phyloP scores from a whole-genome alignment of 2,888 invertebrate genomes.

The Liposcelis brunnea region DNA sequence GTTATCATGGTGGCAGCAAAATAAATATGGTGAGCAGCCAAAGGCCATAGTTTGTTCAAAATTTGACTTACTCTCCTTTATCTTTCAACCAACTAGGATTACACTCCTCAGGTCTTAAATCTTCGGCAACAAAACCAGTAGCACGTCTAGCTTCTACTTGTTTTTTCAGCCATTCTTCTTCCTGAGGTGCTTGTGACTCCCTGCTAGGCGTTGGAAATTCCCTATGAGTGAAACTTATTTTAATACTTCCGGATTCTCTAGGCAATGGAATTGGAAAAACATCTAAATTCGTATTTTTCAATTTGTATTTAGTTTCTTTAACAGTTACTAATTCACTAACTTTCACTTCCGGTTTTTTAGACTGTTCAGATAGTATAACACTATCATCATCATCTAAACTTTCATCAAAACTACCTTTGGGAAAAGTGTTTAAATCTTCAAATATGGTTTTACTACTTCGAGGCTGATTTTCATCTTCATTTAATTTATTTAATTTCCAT shows the following conservation, averaged over 20 bases:
- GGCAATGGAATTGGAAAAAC: slow-evolving; percentile 32
- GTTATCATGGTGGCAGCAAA: too few relatives aligned
- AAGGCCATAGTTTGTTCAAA: too few relatives aligned
- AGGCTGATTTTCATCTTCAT: background rate
- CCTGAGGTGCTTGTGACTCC: slow-evolving; percentile 50
- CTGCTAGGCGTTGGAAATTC: slow-evolving; percentile 67
- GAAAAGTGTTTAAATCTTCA: too few relatives aligned
- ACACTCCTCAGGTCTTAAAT: slow-evolving; percentile 59
- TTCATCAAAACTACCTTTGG: background rate
- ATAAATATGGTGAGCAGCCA: too few relatives aligned
- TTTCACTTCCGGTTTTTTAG: slow-evolving; percentile 13
- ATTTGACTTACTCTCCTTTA: slow-evolving; percentile 47
- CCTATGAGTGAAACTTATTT: slow-evolving; percentile 54
- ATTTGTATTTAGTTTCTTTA: slow-evolving; percentile 14
- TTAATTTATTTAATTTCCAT: slow-evolving; percentile 26
- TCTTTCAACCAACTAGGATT: slow-evolving; percentile 67
- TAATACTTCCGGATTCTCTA: slow-evolving; percentile 38
- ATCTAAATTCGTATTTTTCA: too few relatives aligned
- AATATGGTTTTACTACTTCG: background rate
- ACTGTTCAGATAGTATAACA: too few relatives aligned
- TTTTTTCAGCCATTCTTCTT: slow-evolving; percentile 64
- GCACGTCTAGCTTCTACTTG: slow-evolving; percentile 53
- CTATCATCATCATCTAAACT: slow-evolving; percentile 11
- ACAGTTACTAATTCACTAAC: slow-evolving; percentile 11
- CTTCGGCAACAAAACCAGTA: slow-evolving; percentile 50